Evolutionary conservation across 2,113 vertebrate species (phyloP), one percentile per base, ranked within the genome.

Genomic region (Sebastes fasciatus): DNA sequence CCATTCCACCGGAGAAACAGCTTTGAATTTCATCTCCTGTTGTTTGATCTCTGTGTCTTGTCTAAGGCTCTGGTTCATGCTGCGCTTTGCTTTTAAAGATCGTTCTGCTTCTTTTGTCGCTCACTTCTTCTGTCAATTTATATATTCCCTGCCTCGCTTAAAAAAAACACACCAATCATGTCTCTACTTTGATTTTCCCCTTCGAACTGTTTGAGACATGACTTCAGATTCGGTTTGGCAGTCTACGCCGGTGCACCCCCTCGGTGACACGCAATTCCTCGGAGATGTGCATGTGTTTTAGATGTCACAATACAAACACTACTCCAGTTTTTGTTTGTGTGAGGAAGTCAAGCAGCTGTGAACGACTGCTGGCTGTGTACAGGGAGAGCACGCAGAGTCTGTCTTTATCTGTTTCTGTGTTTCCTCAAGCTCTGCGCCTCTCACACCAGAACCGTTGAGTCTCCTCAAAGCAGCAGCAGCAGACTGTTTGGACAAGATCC

Each of bases 11-110:
- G 14, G 80, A 86, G 69, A 77, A 63, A 75, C 19, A 61, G 78
- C 63, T 43, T 13, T 26, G 83, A 70, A 86, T 90, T 91, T 86
- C 72, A 84, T 90, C 89, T 86, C 60, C 57, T n/a, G 48, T 12
- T 51, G 76, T 91, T 86, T 89, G 90, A 93, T 88, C 80, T 84
- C 57, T 62, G 40, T 34, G 62, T 82, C 77, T 63, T 55, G 55
- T 80, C 77, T 79, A 45, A 17, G 48, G 74, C 73, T 78, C 51
- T 23, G 66, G 54, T 57, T 81, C 64, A n/a, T 26, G 80, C 68
- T 70, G 66, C 4, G 19, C 68, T 81, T 73, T 72, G 52, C 82
- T 80, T 82, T 83, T 51, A 84, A 74, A 77, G 55, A 80, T 77
- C 54, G 49, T 63, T n/a, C 0, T 14, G 54, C 77, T 61, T 68